Base-by-base conservation (phyloP, 2,797 vertebrate species). In the Phrynocephalus vlangalii region DNA sequence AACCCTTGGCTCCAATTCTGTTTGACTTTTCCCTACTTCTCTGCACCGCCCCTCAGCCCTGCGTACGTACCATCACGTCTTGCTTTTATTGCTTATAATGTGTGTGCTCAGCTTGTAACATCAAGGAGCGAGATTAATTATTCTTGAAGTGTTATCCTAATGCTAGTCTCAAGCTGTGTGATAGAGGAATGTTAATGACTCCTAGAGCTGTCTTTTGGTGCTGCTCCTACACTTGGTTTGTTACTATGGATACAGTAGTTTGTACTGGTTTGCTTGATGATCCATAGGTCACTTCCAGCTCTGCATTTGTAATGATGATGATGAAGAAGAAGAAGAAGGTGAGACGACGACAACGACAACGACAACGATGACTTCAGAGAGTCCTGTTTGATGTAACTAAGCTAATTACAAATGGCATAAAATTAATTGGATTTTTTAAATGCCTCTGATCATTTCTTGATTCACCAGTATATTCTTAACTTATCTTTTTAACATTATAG, bases 221-320 rank as follows among this genome's bases (percentile, higher is more conserved):
- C 88, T 90, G 82, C 78, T 66, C 90, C 90, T 80, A 33, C 33
- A 33, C 86, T 79, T 33, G 6, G 28, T 89, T 93, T 91, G 86
- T 85, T 92, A 93, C 92, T 89, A 92, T 94, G 90, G 92, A 82
- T 92, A 95, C 93, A 77, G 76, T 33, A 52, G 70, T 92, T 88
- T 89, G 75, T 24, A 28, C 60, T 38, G 91, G 63, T 56, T 87
- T 81, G 75, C 88, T 33, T 33, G 33, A 33, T 33, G 33, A 33
- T 33, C 33, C 33, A 33, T 33, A 33, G 33, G 33, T 33, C 33
- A 33, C 33, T 33, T 33, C 33, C 33, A 33, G 33, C 33, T 33
- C 33, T 33, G 33, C 33, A 33, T 33, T 33, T 33, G 33, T 33
- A 33, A 33, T n/a, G 33, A 33, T 33, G 33, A 33, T 33, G 33